These are phyloP conservation scores for Tragelaphus scriptus DNA, from an alignment of 2,113 vertebrate genomes.

Conservation along the genomic window DNA sequence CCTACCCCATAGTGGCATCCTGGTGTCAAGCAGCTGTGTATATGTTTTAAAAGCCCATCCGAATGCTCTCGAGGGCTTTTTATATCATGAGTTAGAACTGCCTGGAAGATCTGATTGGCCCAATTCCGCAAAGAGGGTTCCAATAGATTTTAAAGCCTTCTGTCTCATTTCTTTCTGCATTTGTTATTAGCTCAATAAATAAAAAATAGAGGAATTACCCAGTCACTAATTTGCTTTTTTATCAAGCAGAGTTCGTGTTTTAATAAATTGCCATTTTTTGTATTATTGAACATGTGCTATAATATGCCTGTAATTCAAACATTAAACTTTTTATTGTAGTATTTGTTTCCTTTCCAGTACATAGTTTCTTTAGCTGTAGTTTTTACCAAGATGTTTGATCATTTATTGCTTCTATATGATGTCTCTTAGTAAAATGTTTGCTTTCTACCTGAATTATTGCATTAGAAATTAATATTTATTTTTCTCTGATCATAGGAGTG, in stretches of 20 bases:
- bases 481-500: conserved; percentile 18
- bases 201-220: conserved; percentile 68
- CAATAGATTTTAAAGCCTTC: conserved; percentile 74
- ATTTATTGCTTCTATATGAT: background rate
- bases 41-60: conserved; percentile 66
- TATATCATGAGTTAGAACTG: conserved; percentile 66
- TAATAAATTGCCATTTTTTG: conserved; percentile 63
- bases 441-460: conserved; percentile 36
- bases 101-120: conserved; percentile 54
- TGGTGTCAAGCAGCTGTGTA: conserved; percentile 66
- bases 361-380: conserved; percentile 28
- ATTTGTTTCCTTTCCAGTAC: conserved; percentile 46
- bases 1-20: conserved; percentile 36
- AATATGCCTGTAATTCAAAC: conserved; percentile 53
- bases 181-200: conserved; percentile 75
- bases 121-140: conserved; percentile 53
- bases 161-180: conserved; percentile 69
- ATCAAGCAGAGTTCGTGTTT: conserved; percentile 69
- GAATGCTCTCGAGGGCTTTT: conserved; percentile 72
- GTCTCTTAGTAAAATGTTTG: conserved; percentile 16
- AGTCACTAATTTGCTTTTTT: conserved; percentile 69
- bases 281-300: conserved; percentile 55
- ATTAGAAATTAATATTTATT: conserved; percentile 45
- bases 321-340: conserved; percentile 58
- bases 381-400: conserved; percentile 33